Conservation (phyloP, 2,113 vertebrate species). For the Promerops cafer region DNA sequence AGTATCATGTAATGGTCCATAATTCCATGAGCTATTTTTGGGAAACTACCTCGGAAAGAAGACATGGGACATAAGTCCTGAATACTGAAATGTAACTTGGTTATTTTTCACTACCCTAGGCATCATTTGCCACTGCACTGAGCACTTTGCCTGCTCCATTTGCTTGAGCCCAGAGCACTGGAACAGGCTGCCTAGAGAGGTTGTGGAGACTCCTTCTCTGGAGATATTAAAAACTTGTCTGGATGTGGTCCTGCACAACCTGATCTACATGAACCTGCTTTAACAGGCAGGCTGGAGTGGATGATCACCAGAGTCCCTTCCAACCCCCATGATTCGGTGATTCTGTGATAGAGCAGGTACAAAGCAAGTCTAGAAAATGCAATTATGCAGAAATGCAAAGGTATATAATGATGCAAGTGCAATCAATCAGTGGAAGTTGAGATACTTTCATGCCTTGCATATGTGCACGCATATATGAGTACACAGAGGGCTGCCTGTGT, state of each 20-base stretch:
- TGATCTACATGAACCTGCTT: not conserved
- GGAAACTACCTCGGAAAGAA: not conserved
- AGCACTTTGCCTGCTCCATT: not conserved
- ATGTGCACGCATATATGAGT: not conserved
- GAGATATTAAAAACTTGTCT: not conserved
- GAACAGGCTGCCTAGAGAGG: not conserved
- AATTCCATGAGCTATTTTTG: not conserved
- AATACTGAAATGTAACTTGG: not conserved
- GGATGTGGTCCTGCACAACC: not conserved
- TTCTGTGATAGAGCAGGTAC: not conserved
- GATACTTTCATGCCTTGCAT: not conserved
- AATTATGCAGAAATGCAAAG: not conserved
- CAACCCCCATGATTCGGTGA: not conserved
- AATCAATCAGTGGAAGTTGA: not conserved
- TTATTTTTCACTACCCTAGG: not conserved
- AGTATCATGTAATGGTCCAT: not conserved
- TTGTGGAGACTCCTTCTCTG: not conserved
- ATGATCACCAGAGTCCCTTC: not conserved
- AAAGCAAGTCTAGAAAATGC: not conserved
- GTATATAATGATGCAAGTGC: not conserved
- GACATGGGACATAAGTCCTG: not conserved
- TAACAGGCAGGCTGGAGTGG: not conserved
- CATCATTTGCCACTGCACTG: not conserved
- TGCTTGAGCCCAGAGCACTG: not conserved
- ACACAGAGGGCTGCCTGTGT: not conserved